Evolutionary conservation across 2,113 vertebrate genomes (phyloP).

Genomic region (Dunckerocampus dactyliophorus): DNA sequence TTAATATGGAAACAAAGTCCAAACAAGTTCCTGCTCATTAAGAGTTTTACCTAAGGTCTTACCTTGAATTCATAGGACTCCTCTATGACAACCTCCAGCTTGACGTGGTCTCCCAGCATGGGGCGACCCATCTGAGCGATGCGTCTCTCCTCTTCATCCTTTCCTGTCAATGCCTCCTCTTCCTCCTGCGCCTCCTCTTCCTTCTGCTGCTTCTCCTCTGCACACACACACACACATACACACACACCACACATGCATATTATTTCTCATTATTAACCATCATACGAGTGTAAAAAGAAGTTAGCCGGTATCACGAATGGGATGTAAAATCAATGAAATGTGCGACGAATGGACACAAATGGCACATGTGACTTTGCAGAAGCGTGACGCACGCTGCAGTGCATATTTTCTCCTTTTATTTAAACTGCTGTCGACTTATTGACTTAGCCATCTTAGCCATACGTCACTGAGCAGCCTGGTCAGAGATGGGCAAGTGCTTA

Average conservation of each 20-base stretch:
- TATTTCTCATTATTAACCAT: too few relatives aligned
- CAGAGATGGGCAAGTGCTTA: too few relatives aligned
- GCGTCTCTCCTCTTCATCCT: conserved; percentile 89
- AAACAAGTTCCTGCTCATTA: not conserved
- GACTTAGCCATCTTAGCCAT: too few relatives aligned
- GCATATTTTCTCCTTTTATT: too few relatives aligned
- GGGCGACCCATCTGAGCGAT: conserved; percentile 96
- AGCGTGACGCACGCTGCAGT: too few relatives aligned
- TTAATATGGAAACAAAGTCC: not conserved
- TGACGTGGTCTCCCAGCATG: conserved; percentile 89
- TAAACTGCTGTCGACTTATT: too few relatives aligned
- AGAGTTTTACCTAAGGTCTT: conserved; percentile 62
- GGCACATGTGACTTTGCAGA: not conserved
- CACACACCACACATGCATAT: conserved; percentile 11
- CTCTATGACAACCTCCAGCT: conserved; percentile 94
- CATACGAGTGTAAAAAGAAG: too few relatives aligned
- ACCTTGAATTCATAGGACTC: conserved; percentile 99
- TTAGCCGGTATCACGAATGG: too few relatives aligned
- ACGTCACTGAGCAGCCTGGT: too few relatives aligned
- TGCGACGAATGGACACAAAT: not conserved
- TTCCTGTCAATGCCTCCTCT: conserved; percentile 80
- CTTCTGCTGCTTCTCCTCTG: conserved; percentile 75
- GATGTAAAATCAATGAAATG: not conserved
- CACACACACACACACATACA: conserved; percentile 59
- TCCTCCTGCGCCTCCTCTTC: conserved; percentile 60